Evolutionary conservation across 2,113 vertebrate species (phyloP).

Genomic region (Cavia porcellus): DNA sequence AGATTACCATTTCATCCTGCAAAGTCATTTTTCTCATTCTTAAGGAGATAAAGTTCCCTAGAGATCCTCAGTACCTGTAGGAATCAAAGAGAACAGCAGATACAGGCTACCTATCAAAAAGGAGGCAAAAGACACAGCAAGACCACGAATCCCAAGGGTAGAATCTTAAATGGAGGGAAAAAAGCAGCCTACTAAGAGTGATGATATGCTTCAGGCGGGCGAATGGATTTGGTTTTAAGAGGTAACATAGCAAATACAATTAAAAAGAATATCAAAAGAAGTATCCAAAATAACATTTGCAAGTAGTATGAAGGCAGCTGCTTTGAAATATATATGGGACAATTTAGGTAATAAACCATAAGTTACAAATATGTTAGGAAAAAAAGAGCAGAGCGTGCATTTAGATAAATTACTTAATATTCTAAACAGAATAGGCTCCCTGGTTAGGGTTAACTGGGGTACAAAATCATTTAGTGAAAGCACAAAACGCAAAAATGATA

Average conservation of each 20-base stretch:
- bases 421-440: neutral
- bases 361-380: neutral
- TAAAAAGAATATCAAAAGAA: conserved; percentile 21
- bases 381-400: neutral
- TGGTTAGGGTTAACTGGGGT: neutral
- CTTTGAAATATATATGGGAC: neutral
- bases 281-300: conserved; percentile 57
- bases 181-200: conserved; percentile 14
- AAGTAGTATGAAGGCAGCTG: conserved; percentile 30
- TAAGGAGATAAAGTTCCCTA: conserved; percentile 85
- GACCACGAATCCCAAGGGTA: conserved; percentile 48
- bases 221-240: conserved; percentile 28
- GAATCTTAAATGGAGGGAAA: conserved; percentile 68
- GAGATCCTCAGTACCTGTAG: conserved; percentile 85
- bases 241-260: neutral
- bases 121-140: conserved; percentile 57
- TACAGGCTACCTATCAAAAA: conserved; percentile 82
- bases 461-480: conserved; percentile 14
- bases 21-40: conserved; percentile 86
- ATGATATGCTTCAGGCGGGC: neutral
- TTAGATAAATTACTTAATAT: neutral
- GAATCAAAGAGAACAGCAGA: conserved; percentile 83
- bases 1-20: conserved; percentile 82
- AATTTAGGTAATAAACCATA: conserved; percentile 14
- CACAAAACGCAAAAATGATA: neutral